Conservation (phyloP, 64 coral and sea anemone genomes). For the Pachyseris speciosa region DNA sequence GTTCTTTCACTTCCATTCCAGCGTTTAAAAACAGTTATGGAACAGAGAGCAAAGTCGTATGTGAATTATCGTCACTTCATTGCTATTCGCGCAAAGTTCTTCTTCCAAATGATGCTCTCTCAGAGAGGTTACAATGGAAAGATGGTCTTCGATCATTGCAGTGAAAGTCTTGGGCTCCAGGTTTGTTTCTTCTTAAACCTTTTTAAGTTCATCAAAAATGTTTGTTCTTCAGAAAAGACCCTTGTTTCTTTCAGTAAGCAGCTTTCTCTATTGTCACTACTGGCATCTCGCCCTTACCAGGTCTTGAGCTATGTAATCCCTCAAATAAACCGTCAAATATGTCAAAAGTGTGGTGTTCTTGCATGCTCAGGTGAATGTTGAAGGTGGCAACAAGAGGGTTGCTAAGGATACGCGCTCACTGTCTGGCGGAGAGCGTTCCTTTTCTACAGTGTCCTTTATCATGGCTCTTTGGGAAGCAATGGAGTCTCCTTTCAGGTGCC, state of each 20-base stretch:
- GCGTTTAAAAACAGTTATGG: conserved; percentile 77
- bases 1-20: background rate
- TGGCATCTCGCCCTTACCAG: no score
- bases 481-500: conserved; percentile 92
- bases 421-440: conserved; percentile 94
- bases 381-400: conserved; percentile 55
- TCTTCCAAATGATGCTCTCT: conserved; percentile 99
- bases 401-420: conserved; percentile 85
- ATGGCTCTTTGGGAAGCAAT: conserved; percentile 98
- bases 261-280: no score
- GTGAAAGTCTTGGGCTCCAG: conserved; percentile 66
- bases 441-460: conserved; percentile 94
- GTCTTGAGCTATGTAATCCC: no score
- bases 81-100: conserved; percentile 81
- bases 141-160: conserved; percentile 85
- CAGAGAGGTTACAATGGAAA: conserved; percentile 91
- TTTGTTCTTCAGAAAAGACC: no score
- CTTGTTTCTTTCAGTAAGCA: no score
- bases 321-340: no score
- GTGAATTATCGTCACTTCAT: conserved; percentile 82
- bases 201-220: no score
- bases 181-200: conserved; percentile 1
- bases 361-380: conserved; percentile 80
- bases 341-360: no score
- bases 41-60: conserved; percentile 71